Evolutionary conservation across 2,113 vertebrate genomes (phyloP), one percentile per base, ranked within the genome.

Genomic region (Tychaedon coryphoeus): DNA sequence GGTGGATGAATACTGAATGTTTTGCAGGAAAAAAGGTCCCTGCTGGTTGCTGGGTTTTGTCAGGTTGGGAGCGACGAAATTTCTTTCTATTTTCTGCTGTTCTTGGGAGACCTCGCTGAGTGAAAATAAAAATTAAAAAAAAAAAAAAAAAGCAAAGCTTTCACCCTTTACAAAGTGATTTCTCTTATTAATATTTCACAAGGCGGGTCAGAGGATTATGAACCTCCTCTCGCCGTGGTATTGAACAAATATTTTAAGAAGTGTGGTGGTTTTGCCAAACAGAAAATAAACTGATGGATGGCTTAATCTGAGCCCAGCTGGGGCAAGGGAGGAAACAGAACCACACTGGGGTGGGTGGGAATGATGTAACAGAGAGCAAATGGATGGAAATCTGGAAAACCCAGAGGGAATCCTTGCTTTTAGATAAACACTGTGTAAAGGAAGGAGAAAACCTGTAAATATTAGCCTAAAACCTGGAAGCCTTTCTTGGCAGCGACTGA

Each of bases 141-240:
- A 36, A 74, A 78, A 43, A 60, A 69, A 45, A 74, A 42, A 34
- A 81, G 43, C 54, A 76, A 48, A 74, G 40, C 71, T 83, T 94
- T 86, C 51, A 34, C 74, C 54, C 77, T 50, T 83, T 29, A 58
- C 50, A 34, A 70, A 92, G 43, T 88, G 60, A 77, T 90, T 96
- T 66, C 66, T 83, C 3, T 73, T 47, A 94, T 95, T 86, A 91
- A 96, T 96, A 91, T 95, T 95, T 95, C 93, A 94, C 77, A 14
- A 9, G 50, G 29, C 67, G 45, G 78, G 94, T 70, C 82, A 60
- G 40, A 80, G 51, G 64, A 77, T 76, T 70, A 74, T 33, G 78
- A 83, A 80, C 85, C 34, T 86, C 51, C 50, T 70, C 62, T 86
- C 26, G 6, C 36, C 8, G 42, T 29, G 36, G 74, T 38, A 83